Conservation (phyloP, 1,140 invertebrate genomes). For the Coelopa frigida region DNA sequence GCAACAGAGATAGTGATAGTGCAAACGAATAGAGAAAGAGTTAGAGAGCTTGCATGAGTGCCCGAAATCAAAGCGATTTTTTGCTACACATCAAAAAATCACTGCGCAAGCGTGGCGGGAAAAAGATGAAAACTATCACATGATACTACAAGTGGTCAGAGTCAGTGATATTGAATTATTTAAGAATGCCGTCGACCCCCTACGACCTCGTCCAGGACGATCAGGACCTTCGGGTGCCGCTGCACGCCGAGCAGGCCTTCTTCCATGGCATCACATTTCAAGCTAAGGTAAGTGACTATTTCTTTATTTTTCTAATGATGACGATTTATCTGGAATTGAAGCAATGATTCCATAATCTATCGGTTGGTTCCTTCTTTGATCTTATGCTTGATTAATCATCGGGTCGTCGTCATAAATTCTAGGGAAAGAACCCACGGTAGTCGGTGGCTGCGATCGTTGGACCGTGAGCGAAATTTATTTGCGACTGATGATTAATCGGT, state of each 20-base stretch:
- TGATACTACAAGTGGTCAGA: conserved; percentile 46
- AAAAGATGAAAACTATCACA: conserved; percentile 46
- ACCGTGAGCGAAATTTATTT: too few species aligned
- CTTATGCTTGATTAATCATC: neutral
- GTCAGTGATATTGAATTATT: conserved; percentile 45
- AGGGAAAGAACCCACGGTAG: too few species aligned
- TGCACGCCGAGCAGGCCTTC: conserved; percentile 94
- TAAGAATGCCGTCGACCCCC: conserved; percentile 75
- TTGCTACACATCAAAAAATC: conserved; percentile 42
- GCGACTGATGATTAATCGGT: too few species aligned
- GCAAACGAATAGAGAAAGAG: conserved; percentile 3
- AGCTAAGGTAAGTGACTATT: conserved; percentile 72
- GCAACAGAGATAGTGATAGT: neutral
- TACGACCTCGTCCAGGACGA: conserved; percentile 94
- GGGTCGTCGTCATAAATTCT: too few species aligned
- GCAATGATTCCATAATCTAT: neutral
- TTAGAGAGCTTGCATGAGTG: conserved; percentile 13
- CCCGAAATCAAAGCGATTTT: conserved; percentile 22
- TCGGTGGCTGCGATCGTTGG: too few species aligned
- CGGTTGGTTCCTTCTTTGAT: neutral
- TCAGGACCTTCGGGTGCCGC: conserved; percentile 85
- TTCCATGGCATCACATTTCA: conserved; percentile 94
- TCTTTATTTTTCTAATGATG: neutral
- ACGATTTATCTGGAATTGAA: neutral
- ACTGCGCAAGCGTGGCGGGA: conserved; percentile 41